Percentiles rank a stretch among this genome's conserved stretches.
Conservation (phyloP, 2,113 vertebrate genomes). For the Puffinus mauretanicus region DNA sequence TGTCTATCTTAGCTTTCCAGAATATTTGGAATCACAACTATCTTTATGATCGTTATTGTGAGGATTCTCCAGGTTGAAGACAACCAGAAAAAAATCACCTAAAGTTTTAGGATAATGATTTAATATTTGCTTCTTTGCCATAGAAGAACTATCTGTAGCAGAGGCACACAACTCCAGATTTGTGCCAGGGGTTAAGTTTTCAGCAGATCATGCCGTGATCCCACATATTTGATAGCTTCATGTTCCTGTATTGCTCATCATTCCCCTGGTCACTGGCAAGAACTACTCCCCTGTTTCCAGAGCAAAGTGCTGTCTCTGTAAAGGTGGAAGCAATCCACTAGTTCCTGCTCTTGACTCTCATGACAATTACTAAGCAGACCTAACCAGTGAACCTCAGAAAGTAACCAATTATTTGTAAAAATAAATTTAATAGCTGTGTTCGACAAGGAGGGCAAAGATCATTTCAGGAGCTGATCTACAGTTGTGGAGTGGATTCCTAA, state of each 20-base stretch:
- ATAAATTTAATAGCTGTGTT: not conserved
- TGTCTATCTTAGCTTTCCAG: not conserved
- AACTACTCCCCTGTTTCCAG: not conserved
- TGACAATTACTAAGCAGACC: not conserved
- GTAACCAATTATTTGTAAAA: not conserved
- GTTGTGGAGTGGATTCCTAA: not conserved
- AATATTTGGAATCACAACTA: not conserved
- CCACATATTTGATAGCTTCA: not conserved
- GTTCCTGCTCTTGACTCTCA: not conserved
- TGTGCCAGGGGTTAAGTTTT: not conserved
- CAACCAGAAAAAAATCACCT: not conserved
- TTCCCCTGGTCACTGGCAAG: not conserved
- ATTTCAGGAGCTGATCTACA: not conserved
- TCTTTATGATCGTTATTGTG: not conserved
- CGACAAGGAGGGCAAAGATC: not conserved
- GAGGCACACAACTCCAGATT: not conserved
- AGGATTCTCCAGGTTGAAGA: not conserved
- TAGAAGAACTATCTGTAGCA: not conserved
- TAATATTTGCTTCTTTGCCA: not conserved
- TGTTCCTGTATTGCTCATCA: not conserved
- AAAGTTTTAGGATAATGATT: not conserved
- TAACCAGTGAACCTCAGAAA: not conserved
- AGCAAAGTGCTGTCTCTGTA: not conserved
- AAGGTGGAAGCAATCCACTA: not conserved
- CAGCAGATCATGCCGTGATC: not conserved